phyloP scores from a whole-genome alignment of 2,797 vertebrate species.

The Cryptoprocta ferox region DNA sequence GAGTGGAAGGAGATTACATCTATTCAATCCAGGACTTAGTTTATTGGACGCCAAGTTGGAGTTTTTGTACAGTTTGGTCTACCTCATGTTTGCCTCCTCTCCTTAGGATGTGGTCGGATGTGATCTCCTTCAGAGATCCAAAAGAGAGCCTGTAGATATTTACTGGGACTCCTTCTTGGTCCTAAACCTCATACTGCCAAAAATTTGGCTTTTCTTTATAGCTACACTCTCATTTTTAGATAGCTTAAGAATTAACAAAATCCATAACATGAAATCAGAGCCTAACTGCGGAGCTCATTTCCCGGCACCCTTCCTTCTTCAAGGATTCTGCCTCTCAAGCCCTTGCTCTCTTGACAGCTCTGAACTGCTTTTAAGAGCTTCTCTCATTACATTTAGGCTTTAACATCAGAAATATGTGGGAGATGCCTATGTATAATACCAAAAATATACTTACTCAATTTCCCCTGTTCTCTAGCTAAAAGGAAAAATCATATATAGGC shows the following conservation, averaged over 20 bases:
- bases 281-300: not conserved
- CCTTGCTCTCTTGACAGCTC: not conserved
- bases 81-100: not conserved
- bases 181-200: not conserved
- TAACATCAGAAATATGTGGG: not conserved
- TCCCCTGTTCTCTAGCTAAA: not conserved
- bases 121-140: not conserved
- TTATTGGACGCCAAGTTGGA: not conserved
- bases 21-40: not conserved
- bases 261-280: not conserved
- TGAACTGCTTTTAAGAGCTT: slow-evolving; percentile 17
- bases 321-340: not conserved
- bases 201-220: not conserved
- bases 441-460: not conserved
- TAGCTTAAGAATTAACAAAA: not conserved
- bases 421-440: not conserved
- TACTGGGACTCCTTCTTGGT: not conserved
- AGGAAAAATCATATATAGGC: not conserved
- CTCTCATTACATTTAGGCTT: not conserved
- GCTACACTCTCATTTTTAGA: not conserved
- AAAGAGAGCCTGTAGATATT: not conserved
- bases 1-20: not conserved
- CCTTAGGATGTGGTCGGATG: not conserved
- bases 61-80: not conserved
- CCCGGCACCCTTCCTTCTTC: not conserved